phyloP scores from a whole-genome alignment of 1,140 invertebrate species.

The Eurytemora carolleeae region DNA sequence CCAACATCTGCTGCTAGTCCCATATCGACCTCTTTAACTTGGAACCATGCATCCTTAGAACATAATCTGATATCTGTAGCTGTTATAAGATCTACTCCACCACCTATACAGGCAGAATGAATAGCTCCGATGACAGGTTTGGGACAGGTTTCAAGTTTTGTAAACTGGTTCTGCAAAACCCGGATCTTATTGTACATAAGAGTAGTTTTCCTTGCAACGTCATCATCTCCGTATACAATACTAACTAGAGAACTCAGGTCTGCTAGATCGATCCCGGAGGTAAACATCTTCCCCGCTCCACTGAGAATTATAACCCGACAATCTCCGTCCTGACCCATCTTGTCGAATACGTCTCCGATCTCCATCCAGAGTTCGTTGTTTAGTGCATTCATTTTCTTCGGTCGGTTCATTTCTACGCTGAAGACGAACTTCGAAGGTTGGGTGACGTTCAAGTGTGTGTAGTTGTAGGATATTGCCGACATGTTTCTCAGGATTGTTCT shows the following conservation, averaged over 20 bases:
- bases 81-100: conserved; percentile 62
- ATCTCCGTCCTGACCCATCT: background rate
- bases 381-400: background rate
- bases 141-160: conserved; percentile 32
- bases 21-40: conserved; percentile 35
- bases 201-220: background rate
- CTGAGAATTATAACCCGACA: background rate
- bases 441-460: too few relatives aligned
- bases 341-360: background rate
- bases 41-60: conserved; percentile 72
- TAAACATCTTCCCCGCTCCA: background rate
- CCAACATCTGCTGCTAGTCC: conserved; percentile 90
- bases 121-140: conserved; percentile 79
- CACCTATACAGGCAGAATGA: conserved; percentile 74
- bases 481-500: too few relatives aligned
- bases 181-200: background rate
- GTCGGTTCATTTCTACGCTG: background rate
- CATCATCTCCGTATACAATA: background rate
- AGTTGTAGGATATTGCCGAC: too few relatives aligned
- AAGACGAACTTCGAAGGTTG: background rate
- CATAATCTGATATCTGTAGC: conserved; percentile 81
- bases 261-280: background rate
- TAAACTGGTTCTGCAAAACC: background rate
- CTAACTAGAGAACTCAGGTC: background rate
- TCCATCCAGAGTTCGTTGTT: background rate